Conservation (phyloP, 2,113 vertebrate genomes). For the Corythornis cristatus region DNA sequence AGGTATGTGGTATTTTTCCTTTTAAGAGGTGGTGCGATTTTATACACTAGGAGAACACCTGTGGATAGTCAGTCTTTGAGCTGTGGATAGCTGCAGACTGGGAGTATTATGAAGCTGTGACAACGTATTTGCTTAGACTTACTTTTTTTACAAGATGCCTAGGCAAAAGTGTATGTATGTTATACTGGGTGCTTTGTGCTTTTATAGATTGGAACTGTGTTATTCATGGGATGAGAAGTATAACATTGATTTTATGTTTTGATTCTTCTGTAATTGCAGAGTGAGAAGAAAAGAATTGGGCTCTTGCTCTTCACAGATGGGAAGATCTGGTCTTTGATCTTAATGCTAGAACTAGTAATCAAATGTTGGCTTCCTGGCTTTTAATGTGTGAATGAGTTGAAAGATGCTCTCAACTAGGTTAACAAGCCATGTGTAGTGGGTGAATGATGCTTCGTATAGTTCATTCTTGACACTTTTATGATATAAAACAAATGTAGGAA, state of each 20-base stretch:
- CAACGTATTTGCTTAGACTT: background rate
- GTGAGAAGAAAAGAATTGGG: background rate
- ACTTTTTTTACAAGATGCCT: background rate
- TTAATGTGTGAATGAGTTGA: conserved; percentile 25
- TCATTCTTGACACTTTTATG: background rate
- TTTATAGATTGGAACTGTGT: background rate
- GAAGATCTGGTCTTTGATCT: conserved; percentile 32
- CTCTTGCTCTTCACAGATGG: background rate
- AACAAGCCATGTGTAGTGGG: background rate
- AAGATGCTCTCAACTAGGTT: conserved; percentile 3
- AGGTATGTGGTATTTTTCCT: background rate
- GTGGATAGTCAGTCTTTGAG: background rate
- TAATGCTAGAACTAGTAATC: background rate
- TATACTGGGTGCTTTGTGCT: background rate
- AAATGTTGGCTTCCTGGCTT: conserved; percentile 11
- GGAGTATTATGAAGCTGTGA: background rate
- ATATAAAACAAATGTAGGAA: conserved; percentile 8
- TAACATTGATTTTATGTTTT: background rate
- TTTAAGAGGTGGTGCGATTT: background rate
- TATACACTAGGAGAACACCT: background rate
- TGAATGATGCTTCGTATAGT: background rate
- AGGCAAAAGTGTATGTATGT: background rate
- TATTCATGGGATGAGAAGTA: background rate
- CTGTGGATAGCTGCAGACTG: background rate
- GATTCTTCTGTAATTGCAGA: background rate